Evolutionary conservation across 2,888 invertebrate species (phyloP).

Genomic region (Stenchaetothrips biformis): DNA sequence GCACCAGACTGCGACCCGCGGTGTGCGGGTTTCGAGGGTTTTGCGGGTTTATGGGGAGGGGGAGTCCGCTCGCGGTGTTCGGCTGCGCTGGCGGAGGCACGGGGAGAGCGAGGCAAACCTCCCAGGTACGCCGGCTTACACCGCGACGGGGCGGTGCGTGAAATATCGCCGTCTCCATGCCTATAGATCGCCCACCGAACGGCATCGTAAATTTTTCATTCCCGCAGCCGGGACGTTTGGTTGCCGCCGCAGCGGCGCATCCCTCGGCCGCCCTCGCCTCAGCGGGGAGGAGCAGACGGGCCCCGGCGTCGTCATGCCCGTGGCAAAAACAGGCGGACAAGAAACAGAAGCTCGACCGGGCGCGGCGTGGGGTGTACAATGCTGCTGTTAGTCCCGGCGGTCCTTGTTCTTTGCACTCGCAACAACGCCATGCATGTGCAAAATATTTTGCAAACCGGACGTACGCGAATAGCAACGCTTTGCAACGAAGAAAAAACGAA

Average conservation of each 20-base stretch:
- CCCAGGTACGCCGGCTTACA: neutral
- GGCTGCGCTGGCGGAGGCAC: neutral
- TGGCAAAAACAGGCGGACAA: neutral
- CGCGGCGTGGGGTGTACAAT: no score
- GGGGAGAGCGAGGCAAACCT: neutral
- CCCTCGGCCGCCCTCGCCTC: no score
- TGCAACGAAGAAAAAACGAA: no score
- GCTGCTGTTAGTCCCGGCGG: no score
- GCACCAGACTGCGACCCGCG: neutral
- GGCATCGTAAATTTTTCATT: slow-evolving; percentile 22
- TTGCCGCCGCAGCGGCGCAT: neutral
- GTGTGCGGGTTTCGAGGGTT: neutral
- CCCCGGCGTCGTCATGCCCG: neutral
- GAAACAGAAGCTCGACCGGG: neutral
- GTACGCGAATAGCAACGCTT: no score
- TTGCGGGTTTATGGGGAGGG: neutral
- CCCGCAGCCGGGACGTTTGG: neutral
- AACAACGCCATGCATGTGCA: no score
- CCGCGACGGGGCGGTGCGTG: neutral
- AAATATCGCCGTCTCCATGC: slow-evolving; percentile 10
- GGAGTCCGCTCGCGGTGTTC: neutral
- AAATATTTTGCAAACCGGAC: no score
- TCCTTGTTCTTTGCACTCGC: no score
- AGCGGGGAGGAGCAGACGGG: neutral
- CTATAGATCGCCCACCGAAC: slow-evolving; percentile 20